Conservation (phyloP, 2,888 invertebrate genomes). For the Acleris laterana region DNA sequence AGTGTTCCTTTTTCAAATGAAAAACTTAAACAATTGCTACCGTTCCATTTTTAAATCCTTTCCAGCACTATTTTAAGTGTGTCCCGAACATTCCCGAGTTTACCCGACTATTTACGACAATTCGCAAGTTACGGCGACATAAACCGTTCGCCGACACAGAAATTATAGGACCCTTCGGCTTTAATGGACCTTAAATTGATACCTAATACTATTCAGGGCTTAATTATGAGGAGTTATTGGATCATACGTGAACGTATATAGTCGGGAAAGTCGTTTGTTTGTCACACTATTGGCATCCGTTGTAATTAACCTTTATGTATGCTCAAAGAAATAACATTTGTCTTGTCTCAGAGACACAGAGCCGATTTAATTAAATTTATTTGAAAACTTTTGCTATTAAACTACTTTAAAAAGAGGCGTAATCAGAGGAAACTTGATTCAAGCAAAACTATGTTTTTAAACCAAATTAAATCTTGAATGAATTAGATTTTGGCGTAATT, state of each 20-base stretch:
- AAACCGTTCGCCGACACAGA: constrained; percentile 64
- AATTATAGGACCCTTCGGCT: constrained; percentile 58
- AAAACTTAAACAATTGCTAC: constrained; percentile 48
- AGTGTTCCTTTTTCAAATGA: too few relatives aligned
- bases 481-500: too few relatives aligned
- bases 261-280: constrained; percentile 21
- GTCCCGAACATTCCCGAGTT: constrained; percentile 57
- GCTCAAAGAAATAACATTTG: neutral
- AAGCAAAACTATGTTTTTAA: too few relatives aligned
- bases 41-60: constrained; percentile 40
- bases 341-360: neutral
- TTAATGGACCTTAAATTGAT: constrained; percentile 68
- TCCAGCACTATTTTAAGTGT: constrained; percentile 66
- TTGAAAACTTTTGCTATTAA: too few relatives aligned
- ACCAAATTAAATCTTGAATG: too few relatives aligned
- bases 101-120: constrained; percentile 63
- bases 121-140: constrained; percentile 69
- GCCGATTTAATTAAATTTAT: neutral
- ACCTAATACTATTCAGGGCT: constrained; percentile 46
- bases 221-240: constrained; percentile 33
- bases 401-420: too few relatives aligned
- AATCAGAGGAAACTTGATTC: too few relatives aligned
- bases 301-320: neutral
- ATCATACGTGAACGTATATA: constrained; percentile 19
- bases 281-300: constrained; percentile 6